Conservation (phyloP, 2,888 invertebrate genomes). For the Brachypalpus laphriformis region DNA sequence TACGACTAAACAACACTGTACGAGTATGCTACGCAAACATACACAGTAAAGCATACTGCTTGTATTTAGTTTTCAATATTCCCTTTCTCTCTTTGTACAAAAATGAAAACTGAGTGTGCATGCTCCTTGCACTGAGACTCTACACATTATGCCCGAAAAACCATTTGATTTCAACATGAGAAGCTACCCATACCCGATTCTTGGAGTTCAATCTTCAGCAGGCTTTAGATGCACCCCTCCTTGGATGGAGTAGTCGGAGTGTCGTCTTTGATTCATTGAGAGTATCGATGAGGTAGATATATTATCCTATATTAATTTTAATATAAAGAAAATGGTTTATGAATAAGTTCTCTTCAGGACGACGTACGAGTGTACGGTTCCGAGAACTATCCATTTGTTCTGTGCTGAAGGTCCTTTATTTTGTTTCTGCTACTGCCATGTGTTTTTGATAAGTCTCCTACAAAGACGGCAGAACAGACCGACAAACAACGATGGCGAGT, state of each 20-base stretch:
- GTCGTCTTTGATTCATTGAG: neutral
- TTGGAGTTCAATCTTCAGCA: neutral
- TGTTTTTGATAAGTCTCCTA: conserved; percentile 17
- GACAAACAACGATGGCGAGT: conserved; percentile 4
- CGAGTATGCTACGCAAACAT: neutral
- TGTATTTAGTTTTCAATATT: conserved; percentile 32
- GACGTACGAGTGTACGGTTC: neutral
- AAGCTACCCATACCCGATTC: neutral
- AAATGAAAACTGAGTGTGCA: conserved; percentile 15
- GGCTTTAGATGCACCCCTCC: neutral
- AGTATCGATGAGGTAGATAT: neutral
- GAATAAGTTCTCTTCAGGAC: conserved; percentile 33
- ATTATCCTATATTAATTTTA: conserved; percentile 9
- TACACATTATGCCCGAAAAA: conserved; percentile 1
- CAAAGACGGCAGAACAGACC: neutral
- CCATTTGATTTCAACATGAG: neutral
- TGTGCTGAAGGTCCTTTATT: neutral
- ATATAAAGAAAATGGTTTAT: conserved; percentile 38
- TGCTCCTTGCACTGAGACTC: neutral
- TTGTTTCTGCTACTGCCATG: neutral
- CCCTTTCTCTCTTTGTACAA: neutral
- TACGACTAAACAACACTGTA: neutral
- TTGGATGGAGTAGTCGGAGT: neutral
- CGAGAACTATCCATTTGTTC: conserved; percentile 5
- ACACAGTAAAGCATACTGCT: conserved; percentile 3